Evolutionary conservation across 2,888 invertebrate genomes (phyloP).

Genomic region (Clusia tigrina): DNA sequence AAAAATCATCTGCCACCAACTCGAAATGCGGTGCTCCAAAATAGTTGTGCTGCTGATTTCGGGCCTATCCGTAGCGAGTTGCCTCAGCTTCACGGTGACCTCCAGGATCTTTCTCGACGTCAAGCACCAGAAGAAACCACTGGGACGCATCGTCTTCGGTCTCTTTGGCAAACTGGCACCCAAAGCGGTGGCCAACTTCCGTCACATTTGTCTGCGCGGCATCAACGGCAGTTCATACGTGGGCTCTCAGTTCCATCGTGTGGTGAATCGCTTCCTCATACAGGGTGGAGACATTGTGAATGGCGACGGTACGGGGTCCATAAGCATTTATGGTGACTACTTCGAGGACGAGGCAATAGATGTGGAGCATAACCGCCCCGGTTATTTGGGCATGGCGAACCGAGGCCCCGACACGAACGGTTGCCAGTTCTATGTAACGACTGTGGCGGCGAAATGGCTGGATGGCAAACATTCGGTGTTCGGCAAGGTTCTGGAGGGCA

Average conservation of each 20-base stretch:
- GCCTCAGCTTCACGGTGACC: constrained; percentile 58
- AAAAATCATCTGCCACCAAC: not conserved
- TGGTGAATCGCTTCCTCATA: constrained; percentile 89
- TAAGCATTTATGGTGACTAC: constrained; percentile 84
- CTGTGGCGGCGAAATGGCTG: constrained; percentile 85
- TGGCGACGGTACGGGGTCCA: constrained; percentile 80
- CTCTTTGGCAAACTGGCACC: constrained; percentile 84
- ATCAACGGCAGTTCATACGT: constrained; percentile 80
- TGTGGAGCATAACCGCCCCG: constrained; percentile 80
- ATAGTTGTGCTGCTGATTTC: constrained; percentile 30
- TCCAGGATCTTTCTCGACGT: constrained; percentile 81
- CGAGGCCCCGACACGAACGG: constrained; percentile 89
- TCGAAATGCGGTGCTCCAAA: constrained; percentile 39
- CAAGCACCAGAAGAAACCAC: constrained; percentile 73
- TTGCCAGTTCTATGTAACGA: constrained; percentile 95
- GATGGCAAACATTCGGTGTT: constrained; percentile 89
- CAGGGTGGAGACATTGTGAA: constrained; percentile 90
- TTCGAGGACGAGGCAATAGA: constrained; percentile 90
- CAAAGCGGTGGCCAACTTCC: constrained; percentile 86
- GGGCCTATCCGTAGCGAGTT: constrained; percentile 33
- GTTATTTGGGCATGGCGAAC: constrained; percentile 94
- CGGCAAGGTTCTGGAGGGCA: constrained; percentile 84
- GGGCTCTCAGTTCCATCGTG: constrained; percentile 82
- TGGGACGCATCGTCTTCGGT: constrained; percentile 84
- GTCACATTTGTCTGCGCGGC: constrained; percentile 79